Evolutionary conservation across 2,113 vertebrate genomes (phyloP).

Genomic region (Cochlearius cochlearius): DNA sequence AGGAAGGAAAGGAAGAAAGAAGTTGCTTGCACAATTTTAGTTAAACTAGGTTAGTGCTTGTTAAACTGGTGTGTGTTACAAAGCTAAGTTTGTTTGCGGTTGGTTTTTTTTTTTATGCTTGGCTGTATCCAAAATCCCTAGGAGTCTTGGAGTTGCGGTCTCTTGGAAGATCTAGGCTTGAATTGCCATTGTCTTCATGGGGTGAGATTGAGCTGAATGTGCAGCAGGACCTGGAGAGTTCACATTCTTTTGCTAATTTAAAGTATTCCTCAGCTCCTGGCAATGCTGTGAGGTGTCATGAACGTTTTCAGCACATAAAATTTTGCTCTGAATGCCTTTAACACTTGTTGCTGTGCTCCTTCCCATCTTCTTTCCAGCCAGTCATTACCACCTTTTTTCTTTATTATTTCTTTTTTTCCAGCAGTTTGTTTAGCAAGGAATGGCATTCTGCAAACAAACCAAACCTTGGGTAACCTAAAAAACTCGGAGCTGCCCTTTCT

Average conservation of each 20-base stretch:
- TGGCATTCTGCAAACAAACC: neutral
- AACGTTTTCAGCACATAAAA: neutral
- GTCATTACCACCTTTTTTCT: neutral
- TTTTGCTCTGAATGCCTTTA: neutral
- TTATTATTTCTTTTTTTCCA: neutral
- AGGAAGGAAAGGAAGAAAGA: slow-evolving; percentile 30
- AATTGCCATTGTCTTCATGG: neutral
- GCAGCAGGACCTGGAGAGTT: neutral
- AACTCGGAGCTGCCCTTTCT: neutral
- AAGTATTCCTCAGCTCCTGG: neutral
- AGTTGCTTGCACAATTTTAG: neutral
- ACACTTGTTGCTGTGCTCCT: neutral
- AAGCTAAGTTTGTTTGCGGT: neutral
- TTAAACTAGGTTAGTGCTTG: neutral
- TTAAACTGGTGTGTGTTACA: neutral
- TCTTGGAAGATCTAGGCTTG: neutral
- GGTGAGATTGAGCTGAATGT: neutral
- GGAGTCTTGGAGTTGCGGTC: neutral
- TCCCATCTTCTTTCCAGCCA: neutral
- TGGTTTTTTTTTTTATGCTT: neutral
- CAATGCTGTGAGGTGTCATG: neutral
- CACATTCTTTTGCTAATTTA: neutral
- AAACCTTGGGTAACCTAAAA: neutral
- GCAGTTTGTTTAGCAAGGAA: neutral
- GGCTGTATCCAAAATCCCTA: neutral